Evolutionary conservation across 2,113 vertebrate genomes (phyloP).

Genomic region (Thinocorus orbignyianus): DNA sequence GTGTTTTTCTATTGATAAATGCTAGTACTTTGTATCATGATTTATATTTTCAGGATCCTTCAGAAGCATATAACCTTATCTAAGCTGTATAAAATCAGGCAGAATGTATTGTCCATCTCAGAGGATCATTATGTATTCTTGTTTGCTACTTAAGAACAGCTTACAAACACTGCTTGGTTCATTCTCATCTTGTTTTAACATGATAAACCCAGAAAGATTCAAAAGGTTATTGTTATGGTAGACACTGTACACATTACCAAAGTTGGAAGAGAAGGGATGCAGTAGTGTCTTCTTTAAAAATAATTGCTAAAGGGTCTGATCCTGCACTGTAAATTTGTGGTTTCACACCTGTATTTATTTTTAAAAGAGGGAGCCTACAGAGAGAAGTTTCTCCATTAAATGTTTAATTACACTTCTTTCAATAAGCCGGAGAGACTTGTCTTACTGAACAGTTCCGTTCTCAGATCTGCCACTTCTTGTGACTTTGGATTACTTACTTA

Average conservation of each 20-base stretch:
- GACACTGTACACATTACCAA: neutral
- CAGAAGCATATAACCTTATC: neutral
- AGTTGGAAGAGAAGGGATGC: neutral
- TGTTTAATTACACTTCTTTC: slow-evolving; percentile 28
- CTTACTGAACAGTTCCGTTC: neutral
- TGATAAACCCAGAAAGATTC: slow-evolving; percentile 24
- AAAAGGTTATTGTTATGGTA: slow-evolving; percentile 31
- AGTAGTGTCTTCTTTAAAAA: slow-evolving; percentile 25
- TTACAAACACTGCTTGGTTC: slow-evolving; percentile 45
- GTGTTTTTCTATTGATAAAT: neutral
- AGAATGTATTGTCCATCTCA: neutral
- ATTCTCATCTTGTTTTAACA: slow-evolving; percentile 44
- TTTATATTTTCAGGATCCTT: neutral
- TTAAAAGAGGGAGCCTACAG: neutral
- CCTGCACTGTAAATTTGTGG: neutral
- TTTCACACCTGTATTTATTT: neutral
- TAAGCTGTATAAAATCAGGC: slow-evolving; percentile 2
- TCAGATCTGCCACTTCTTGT: slow-evolving; percentile 10
- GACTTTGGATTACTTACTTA: slow-evolving; percentile 33
- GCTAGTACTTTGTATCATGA: neutral
- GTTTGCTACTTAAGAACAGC: slow-evolving; percentile 24
- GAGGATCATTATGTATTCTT: slow-evolving; percentile 14
- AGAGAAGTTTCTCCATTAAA: slow-evolving; percentile 20
- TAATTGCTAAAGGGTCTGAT: neutral
- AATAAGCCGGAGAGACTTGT: slow-evolving; percentile 7